Conservation (phyloP, 1,140 invertebrate species). For the Plodia interpunctella region DNA sequence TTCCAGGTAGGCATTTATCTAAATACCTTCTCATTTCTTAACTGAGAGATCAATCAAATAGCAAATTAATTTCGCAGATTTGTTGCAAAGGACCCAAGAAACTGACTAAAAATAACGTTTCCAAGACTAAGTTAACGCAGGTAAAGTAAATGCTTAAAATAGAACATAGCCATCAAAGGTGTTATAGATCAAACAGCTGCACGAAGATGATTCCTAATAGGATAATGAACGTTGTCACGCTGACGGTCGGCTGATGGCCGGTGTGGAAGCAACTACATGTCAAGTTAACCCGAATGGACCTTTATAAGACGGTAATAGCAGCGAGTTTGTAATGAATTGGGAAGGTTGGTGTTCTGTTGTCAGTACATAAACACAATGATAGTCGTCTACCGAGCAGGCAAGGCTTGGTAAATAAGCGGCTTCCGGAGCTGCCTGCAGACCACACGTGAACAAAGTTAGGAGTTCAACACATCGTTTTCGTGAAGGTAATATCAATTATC, state of each 20-base stretch:
- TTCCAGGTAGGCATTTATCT: too few species aligned
- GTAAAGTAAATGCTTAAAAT: too few species aligned
- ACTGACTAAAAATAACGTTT: not conserved
- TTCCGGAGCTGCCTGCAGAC: constrained; percentile 26
- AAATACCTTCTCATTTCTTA: too few species aligned
- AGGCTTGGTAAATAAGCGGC: constrained; percentile 42
- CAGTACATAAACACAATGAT: not conserved
- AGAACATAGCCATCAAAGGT: not conserved
- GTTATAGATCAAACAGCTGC: constrained; percentile 11
- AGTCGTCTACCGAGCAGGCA: not conserved
- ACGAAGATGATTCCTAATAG: constrained; percentile 29
- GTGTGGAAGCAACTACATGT: too few species aligned
- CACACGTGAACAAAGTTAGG: not conserved
- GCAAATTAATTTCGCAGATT: too few species aligned
- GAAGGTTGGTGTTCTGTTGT: too few species aligned
- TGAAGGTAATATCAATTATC: not conserved
- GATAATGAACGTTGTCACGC: constrained; percentile 39
- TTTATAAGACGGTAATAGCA: too few species aligned
- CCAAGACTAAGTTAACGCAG: not conserved
- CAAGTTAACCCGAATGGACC: too few species aligned
- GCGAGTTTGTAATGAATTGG: too few species aligned
- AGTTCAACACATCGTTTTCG: not conserved
- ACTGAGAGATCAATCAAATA: too few species aligned
- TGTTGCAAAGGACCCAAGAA: too few species aligned
- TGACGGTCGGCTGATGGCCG: constrained; percentile 47